These are phyloP conservation scores for Dendrolimus houi DNA, from an alignment of 2,888 invertebrate genomes.

Conservation along the genomic window DNA sequence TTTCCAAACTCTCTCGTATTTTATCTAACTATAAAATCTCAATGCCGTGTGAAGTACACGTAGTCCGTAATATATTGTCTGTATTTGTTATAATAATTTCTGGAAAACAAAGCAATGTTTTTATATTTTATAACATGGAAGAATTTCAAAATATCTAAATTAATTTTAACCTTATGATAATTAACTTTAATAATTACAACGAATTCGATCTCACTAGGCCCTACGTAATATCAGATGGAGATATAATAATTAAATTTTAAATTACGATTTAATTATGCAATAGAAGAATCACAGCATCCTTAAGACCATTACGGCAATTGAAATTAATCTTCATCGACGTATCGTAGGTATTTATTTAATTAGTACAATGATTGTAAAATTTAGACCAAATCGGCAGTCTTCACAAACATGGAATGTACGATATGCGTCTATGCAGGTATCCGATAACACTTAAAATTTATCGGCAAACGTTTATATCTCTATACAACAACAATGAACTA, in stretches of 20 bases:
- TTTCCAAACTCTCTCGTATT: conserved; percentile 73
- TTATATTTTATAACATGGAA: conserved; percentile 55
- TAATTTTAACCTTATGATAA: conserved; percentile 52
- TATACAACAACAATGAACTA: conserved; percentile 71
- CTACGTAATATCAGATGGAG: conserved; percentile 69
- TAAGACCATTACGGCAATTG: conserved; percentile 72
- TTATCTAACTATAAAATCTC: conserved; percentile 68
- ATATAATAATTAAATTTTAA: conserved; percentile 53
- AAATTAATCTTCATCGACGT: conserved; percentile 70
- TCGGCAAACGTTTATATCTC: conserved; percentile 64
- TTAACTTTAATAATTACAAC: conserved; percentile 62
- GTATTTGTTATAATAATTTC: conserved; percentile 46
- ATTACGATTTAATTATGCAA: conserved; percentile 65
- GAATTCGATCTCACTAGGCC: conserved; percentile 72
- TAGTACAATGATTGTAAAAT: conserved; percentile 71
- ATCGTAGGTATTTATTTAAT: conserved; percentile 60
- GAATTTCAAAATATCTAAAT: conserved; percentile 66
- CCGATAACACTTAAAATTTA: conserved; percentile 70
- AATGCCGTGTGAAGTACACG: conserved; percentile 53
- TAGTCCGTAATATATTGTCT: conserved; percentile 69
- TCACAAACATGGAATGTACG: conserved; percentile 76
- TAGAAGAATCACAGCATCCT: conserved; percentile 76
- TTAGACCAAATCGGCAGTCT: conserved; percentile 77
- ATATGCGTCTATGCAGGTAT: conserved; percentile 75
- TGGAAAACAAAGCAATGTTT: conserved; percentile 56